Percentiles rank a stretch among this genome's conserved stretches.
phyloP scores from a whole-genome alignment of 2,113 vertebrate genomes.

The Periophthalmodon schlosseri region DNA sequence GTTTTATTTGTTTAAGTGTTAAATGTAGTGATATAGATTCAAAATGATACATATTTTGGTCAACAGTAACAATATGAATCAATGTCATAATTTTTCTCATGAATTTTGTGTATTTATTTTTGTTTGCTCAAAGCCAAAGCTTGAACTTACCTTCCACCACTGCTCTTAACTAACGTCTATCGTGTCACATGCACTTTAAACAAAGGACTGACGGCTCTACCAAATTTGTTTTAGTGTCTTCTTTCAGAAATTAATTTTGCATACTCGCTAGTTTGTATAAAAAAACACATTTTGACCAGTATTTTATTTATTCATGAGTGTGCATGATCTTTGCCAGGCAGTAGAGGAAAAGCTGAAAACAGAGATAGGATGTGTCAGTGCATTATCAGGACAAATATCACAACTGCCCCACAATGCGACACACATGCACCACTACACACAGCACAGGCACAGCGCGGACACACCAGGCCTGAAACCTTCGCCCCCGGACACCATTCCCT shows the following conservation, averaged over 20 bases:
- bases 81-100: no score
- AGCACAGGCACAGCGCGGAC: constrained; percentile 8
- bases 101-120: no score
- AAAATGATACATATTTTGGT: no score
- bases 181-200: no score
- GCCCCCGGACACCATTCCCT: constrained; percentile 59
- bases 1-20: no score
- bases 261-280: neutral
- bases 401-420: constrained; percentile 25
- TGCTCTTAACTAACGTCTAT: no score
- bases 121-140: no score
- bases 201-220: no score
- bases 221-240: neutral
- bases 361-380: constrained; percentile 33
- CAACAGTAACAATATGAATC: no score
- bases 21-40: no score
- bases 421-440: neutral
- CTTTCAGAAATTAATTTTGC: neutral
- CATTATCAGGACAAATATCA: constrained; percentile 29
- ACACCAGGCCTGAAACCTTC: constrained; percentile 39
- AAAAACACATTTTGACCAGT: neutral
- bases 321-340: neutral
- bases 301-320: neutral
- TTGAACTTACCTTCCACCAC: no score
- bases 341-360: constrained; percentile 6